Evolutionary conservation across 1,140 invertebrate species (phyloP).

Genomic region (Stenopsyche tienmushanensis): DNA sequence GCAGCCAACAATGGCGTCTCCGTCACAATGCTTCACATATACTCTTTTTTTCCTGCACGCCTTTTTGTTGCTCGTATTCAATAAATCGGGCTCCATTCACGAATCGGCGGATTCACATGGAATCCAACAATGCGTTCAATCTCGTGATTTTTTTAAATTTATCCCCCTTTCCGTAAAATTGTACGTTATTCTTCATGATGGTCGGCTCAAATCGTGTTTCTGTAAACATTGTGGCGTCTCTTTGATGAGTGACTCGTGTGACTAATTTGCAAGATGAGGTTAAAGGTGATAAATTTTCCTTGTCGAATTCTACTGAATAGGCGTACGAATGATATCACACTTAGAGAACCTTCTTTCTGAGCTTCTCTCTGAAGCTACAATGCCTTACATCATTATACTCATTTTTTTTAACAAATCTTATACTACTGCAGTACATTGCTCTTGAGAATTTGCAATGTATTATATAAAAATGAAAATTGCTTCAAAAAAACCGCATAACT

Average conservation of each 20-base stretch:
- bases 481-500: too few relatives aligned
- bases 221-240: slow-evolving; percentile 33
- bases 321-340: too few relatives aligned
- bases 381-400: too few relatives aligned
- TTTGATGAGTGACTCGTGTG: slow-evolving; percentile 32
- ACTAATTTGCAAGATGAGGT: slow-evolving; percentile 27
- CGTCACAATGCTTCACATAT: slow-evolving; percentile 16
- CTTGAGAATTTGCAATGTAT: too few relatives aligned
- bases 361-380: too few relatives aligned
- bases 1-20: slow-evolving; percentile 11
- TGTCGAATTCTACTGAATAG: slow-evolving; percentile 7
- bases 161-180: slow-evolving; percentile 28
- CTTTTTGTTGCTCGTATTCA: slow-evolving; percentile 29
- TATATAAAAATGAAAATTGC: too few relatives aligned
- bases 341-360: too few relatives aligned
- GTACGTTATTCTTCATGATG: slow-evolving; percentile 24
- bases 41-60: slow-evolving; percentile 10
- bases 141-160: slow-evolving; percentile 34
- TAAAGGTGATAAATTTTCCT: slow-evolving; percentile 20
- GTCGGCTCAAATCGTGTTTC: slow-evolving; percentile 31
- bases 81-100: slow-evolving; percentile 36
- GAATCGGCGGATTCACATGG: slow-evolving; percentile 38
- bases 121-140: slow-evolving; percentile 30
- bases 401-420: too few relatives aligned
- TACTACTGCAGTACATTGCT: too few relatives aligned